Evolutionary conservation across 2,888 invertebrate species (phyloP).

Genomic region (Cyclophora punctaria): DNA sequence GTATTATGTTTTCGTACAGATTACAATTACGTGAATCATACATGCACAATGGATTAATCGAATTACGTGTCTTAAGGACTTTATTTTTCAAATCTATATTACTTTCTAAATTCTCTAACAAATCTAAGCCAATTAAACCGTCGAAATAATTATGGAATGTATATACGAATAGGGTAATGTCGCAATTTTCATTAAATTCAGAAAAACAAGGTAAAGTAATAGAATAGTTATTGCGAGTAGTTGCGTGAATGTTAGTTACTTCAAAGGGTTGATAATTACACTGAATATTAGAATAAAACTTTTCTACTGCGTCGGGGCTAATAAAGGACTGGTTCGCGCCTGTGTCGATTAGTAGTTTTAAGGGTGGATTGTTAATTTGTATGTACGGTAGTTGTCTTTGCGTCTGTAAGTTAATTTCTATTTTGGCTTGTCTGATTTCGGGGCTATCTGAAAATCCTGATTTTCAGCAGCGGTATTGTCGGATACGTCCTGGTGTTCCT

Average conservation of each 20-base stretch:
- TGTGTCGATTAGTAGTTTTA: no score
- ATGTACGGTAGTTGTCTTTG: no score
- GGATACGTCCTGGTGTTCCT: no score
- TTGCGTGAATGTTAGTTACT: slow-evolving; percentile 22
- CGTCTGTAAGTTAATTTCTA: no score
- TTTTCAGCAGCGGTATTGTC: no score
- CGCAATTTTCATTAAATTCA: slow-evolving; percentile 10
- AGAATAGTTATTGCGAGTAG: slow-evolving; percentile 18
- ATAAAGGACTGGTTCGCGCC: no score
- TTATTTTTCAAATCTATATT: slow-evolving; percentile 19
- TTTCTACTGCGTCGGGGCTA: no score
- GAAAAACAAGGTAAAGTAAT: slow-evolving; percentile 19
- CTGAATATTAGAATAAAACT: no score
- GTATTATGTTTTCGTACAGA: slow-evolving; percentile 22
- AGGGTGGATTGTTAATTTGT: no score
- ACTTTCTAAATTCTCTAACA: slow-evolving; percentile 18
- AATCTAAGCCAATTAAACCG: slow-evolving; percentile 10
- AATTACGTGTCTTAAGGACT: slow-evolving; percentile 6
- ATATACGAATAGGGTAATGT: slow-evolving; percentile 21
- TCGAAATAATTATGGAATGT: slow-evolving; percentile 25
- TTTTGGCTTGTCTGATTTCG: no score
- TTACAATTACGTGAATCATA: slow-evolving; percentile 20
- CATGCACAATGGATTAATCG: slow-evolving; percentile 11
- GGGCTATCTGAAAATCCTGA: no score
- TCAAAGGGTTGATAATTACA: slow-evolving; percentile 20